phyloP scores from a whole-genome alignment of 2,113 vertebrate genomes.

The Cryptomyrus ogoouensis region DNA sequence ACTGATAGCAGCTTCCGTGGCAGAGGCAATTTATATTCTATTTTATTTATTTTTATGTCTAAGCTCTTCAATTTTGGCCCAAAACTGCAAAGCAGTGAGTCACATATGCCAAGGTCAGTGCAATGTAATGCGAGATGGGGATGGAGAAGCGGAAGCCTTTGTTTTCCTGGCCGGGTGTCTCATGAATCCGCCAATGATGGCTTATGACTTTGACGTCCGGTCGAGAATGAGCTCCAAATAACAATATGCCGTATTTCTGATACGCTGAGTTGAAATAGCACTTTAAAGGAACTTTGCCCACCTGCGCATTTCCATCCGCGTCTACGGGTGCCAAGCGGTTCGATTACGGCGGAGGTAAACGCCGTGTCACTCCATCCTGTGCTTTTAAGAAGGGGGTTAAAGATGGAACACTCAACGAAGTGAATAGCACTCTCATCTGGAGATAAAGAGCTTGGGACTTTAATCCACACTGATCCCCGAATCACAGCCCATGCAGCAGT shows the following conservation, averaged over 20 bases:
- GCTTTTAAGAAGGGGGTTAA: conserved; percentile 30
- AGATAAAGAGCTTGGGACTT: conserved; percentile 36
- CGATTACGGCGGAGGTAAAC: background rate
- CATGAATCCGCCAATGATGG: conserved; percentile 67
- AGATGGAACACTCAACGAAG: conserved; percentile 35
- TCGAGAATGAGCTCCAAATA: conserved; percentile 54
- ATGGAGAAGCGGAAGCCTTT: conserved; percentile 63
- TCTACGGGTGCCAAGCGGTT: background rate
- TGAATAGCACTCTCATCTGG: conserved; percentile 37
- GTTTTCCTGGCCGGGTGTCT: conserved; percentile 58
- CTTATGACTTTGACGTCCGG: conserved; percentile 65
- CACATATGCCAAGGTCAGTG: conserved; percentile 63
- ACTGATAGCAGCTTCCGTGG: conserved; percentile 74
- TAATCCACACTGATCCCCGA: conserved; percentile 23
- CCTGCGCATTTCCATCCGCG: conserved; percentile 46
- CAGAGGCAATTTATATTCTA: conserved; percentile 69
- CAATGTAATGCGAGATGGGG: conserved; percentile 57
- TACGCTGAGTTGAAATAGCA: conserved; percentile 54
- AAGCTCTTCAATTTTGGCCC: conserved; percentile 73
- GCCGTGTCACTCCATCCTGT: conserved; percentile 23
- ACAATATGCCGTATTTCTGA: conserved; percentile 68
- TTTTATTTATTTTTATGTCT: conserved; percentile 66
- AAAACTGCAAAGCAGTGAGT: conserved; percentile 69
- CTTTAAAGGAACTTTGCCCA: conserved; percentile 60
- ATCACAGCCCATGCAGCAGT: conserved; percentile 13